Evolutionary conservation across 2,888 invertebrate genomes (phyloP).

Genomic region (Platynereis dumerilii): DNA sequence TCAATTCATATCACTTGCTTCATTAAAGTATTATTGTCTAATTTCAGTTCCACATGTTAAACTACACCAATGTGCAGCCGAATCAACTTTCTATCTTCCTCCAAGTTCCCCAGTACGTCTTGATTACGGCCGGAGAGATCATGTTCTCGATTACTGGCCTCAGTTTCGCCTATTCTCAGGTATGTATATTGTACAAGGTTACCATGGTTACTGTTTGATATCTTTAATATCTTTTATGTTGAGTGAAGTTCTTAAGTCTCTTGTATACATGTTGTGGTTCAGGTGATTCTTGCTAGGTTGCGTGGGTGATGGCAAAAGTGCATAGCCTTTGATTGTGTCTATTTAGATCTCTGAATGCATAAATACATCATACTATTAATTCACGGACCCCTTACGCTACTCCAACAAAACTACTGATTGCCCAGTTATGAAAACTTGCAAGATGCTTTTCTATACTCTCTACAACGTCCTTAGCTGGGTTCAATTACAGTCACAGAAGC

Average conservation of each 20-base stretch:
- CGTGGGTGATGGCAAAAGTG: too few relatives aligned
- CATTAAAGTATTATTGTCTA: too few relatives aligned
- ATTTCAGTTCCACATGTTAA: conserved; percentile 20
- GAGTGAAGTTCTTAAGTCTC: background rate
- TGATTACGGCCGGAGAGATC: conserved; percentile 92
- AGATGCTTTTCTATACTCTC: too few relatives aligned
- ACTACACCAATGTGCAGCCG: conserved; percentile 14
- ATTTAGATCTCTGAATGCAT: too few relatives aligned
- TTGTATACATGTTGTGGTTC: background rate
- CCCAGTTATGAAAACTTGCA: too few relatives aligned
- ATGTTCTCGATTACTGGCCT: conserved; percentile 96
- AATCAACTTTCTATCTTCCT: conserved; percentile 33
- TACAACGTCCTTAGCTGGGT: too few relatives aligned
- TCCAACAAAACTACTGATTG: too few relatives aligned
- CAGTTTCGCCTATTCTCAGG: conserved; percentile 93
- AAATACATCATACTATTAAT: too few relatives aligned
- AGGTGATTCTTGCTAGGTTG: background rate
- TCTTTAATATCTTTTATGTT: background rate
- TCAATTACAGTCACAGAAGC: too few relatives aligned
- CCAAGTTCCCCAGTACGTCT: conserved; percentile 80
- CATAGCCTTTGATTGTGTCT: too few relatives aligned
- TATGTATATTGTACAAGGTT: conserved; percentile 53
- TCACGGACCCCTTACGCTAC: too few relatives aligned
- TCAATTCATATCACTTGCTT: too few relatives aligned
- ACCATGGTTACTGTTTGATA: background rate